Evolutionary conservation across 1,140 invertebrate genomes (phyloP), one percentile per base, ranked within the genome.

Genomic region (Bombus consobrinus): DNA sequence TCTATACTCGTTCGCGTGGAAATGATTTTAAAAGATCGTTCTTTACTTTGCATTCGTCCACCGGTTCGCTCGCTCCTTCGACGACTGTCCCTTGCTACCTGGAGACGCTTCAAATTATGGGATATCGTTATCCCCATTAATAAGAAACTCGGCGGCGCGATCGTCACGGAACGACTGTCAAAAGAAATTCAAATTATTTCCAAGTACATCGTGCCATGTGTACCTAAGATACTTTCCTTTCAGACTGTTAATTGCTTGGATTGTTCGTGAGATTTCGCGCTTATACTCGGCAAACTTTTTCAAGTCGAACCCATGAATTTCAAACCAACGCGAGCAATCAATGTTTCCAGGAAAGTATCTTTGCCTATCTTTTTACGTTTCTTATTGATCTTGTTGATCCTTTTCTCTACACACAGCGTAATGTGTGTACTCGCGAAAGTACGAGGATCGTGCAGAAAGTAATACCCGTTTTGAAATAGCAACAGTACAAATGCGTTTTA

Each of bases 1-100:
- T 62, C 80, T 81, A 43, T 32, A 73, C 47, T 34, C 53, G 8
- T 15, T 34, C 10, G 69, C n/a, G 69, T n/a, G 69, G 53, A 73
- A 73, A 53, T 43, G 39, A 73, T 81, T 81, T 47, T 64, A 81
- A 74, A 74, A 62, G 80, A 81, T 81, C 37, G 47, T 74, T 81
- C 68, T 81, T 64, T 75, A 68, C 81, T 28, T 68, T 77, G 59
- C 81, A 76, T 64, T 83, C 59, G 43, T n/a, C 53, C 28, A 12
- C 10, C n/a, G 32, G 34, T 53, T 25, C 34, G 66, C 8, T 25
- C 41, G 39, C 28, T 73, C 28, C 41, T 73, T 34, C 41, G 41
- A 53, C 3, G 57, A 25, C 25, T 71, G n/a, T 4, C 18, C 47
- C 6, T 53, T 53, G 18, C 15, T 22, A 39, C 25, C 66, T 57